Conservation (phyloP, 2,888 invertebrate genomes). For the Physocephala rufipes region DNA sequence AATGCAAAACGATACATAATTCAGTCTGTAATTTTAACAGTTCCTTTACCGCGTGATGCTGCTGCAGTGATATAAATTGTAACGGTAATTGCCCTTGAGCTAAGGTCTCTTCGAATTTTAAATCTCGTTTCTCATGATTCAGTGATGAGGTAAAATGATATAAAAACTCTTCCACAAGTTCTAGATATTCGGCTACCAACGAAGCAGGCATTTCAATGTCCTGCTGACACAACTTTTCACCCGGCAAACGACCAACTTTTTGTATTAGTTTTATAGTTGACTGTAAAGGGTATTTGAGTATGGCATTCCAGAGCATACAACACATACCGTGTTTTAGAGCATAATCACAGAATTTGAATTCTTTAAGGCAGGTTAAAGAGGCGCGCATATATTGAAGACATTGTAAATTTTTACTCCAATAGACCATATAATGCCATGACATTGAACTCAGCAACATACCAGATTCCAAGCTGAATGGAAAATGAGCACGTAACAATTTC, state of each 20-base stretch:
- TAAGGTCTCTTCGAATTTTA: slow-evolving; percentile 62
- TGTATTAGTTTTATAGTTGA: slow-evolving; percentile 78
- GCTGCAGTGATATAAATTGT: slow-evolving; percentile 76
- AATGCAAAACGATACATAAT: slow-evolving; percentile 78
- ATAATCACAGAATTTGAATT: slow-evolving; percentile 57
- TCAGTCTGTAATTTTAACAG: slow-evolving; percentile 84
- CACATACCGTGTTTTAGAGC: slow-evolving; percentile 79
- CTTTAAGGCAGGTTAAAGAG: slow-evolving; percentile 75
- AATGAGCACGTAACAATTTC: slow-evolving; percentile 76
- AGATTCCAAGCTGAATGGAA: slow-evolving; percentile 85
- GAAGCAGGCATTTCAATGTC: slow-evolving; percentile 77
- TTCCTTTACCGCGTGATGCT: slow-evolving; percentile 78
- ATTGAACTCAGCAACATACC: slow-evolving; percentile 85
- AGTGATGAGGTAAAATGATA: slow-evolving; percentile 56
- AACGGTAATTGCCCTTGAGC: slow-evolving; percentile 70
- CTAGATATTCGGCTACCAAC: slow-evolving; percentile 72
- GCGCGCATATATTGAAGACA: slow-evolving; percentile 74
- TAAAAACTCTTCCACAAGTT: slow-evolving; percentile 66
- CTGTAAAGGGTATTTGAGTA: slow-evolving; percentile 83
- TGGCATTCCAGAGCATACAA: slow-evolving; percentile 88
- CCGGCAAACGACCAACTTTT: slow-evolving; percentile 85
- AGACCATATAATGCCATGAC: slow-evolving; percentile 89
- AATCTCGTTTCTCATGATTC: slow-evolving; percentile 57
- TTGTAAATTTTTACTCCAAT: slow-evolving; percentile 83
- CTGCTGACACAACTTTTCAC: slow-evolving; percentile 83